Percentiles rank a stretch among this genome's conserved stretches.
Conservation (phyloP, 2,888 invertebrate genomes). For the Andrena haemorrhoa region DNA sequence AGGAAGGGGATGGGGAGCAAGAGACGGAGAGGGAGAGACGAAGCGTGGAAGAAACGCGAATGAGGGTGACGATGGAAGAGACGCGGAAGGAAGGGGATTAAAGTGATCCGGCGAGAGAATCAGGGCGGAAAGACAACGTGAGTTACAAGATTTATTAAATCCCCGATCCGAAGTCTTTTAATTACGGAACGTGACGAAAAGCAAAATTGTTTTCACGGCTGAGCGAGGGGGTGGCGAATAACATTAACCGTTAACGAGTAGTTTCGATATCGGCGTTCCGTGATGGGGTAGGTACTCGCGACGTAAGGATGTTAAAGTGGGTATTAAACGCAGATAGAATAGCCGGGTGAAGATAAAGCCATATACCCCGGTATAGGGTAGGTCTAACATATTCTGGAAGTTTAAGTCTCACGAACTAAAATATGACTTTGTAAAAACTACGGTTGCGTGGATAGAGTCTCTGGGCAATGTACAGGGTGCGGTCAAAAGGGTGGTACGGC, state of each 20-base stretch:
- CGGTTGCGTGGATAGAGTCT: too few relatives aligned
- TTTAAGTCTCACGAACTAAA: too few relatives aligned
- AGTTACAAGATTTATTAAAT: conserved; percentile 64
- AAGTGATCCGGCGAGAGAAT: conserved; percentile 65
- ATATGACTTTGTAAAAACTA: too few relatives aligned
- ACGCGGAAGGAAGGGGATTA: conserved; percentile 44
- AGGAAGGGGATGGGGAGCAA: background rate
- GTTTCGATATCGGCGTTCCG: conserved; percentile 48
- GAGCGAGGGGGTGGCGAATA: conserved; percentile 19
- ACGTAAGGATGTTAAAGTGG: conserved; percentile 47
- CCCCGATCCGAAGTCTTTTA: conserved; percentile 54
- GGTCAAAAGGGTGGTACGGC: too few relatives aligned
- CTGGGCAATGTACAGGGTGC: too few relatives aligned
- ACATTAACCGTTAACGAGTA: conserved; percentile 52
- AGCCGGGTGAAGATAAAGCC: conserved; percentile 40
- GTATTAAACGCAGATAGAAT: conserved; percentile 56
- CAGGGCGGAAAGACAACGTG: conserved; percentile 64
- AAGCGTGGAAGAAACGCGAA: conserved; percentile 23
- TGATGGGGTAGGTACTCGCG: conserved; percentile 22
- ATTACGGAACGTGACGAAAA: conserved; percentile 57
- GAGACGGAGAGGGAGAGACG: background rate
- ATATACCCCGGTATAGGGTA: too few relatives aligned
- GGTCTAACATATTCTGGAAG: too few relatives aligned
- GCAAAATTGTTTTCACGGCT: conserved; percentile 38
- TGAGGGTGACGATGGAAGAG: conserved; percentile 29